Conservation (phyloP, 2,797 vertebrate species). For the Pantherophis alleghaniensis region DNA sequence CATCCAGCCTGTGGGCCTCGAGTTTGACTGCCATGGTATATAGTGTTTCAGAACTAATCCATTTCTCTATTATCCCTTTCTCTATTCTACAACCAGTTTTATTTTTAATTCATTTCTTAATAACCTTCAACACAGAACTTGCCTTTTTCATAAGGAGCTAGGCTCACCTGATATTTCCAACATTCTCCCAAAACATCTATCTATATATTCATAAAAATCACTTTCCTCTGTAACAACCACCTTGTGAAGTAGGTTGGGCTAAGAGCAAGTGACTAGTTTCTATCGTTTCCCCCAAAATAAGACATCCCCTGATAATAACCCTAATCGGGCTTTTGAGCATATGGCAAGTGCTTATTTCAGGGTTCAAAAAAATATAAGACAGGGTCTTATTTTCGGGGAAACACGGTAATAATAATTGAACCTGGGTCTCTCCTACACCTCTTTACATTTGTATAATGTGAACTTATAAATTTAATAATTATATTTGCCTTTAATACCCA, state of each 20-base stretch:
- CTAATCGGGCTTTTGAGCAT: too few species aligned
- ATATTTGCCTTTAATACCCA: neutral
- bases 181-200: neutral
- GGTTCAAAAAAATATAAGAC: too few species aligned
- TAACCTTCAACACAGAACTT: neutral
- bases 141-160: neutral
- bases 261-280: neutral
- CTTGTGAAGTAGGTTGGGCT: neutral
- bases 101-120: neutral
- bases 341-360: too few species aligned
- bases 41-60: neutral
- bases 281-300: neutral
- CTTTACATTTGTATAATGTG: neutral
- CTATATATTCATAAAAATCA: neutral
- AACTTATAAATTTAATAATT: neutral
- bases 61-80: neutral
- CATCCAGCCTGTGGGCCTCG: too few species aligned
- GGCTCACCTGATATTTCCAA: neutral
- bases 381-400: too few species aligned
- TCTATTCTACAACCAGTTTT: neutral
- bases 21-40: neutral
- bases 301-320: too few species aligned
- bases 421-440: neutral
- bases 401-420: neutral
- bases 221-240: neutral